A percentile compares a stretch with the other conserved stretches of the same genome.
These are phyloP conservation scores for Hypercompe scribonia DNA, from an alignment of 2,888 invertebrate genomes.

Conservation along the genomic window DNA sequence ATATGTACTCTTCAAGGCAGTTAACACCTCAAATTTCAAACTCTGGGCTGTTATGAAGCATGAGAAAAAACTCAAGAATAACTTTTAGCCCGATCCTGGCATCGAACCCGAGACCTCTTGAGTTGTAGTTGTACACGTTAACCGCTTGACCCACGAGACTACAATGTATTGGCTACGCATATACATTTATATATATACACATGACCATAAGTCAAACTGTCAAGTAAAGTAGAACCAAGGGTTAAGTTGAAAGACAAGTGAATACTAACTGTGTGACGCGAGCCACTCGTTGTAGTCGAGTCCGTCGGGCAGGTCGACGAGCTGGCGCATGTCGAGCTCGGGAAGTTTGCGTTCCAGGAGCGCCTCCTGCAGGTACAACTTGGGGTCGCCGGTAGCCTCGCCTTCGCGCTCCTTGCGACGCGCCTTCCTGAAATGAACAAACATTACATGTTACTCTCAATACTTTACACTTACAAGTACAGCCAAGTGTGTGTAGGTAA, in stretches of 20 bases:
- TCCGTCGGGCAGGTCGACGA: conserved; percentile 97
- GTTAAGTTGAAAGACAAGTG: no score
- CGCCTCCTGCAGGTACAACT: conserved; percentile 97
- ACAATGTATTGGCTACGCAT: no score
- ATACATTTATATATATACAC: no score
- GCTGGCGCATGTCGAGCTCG: conserved; percentile 96
- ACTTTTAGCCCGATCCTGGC: no score
- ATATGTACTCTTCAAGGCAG: no score
- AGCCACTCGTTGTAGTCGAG: conserved; percentile 99
- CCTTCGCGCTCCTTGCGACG: conserved; percentile 98
- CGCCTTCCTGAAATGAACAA: conserved; percentile 93
- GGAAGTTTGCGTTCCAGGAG: conserved; percentile 97
- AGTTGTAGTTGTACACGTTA: no score
- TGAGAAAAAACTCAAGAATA: no score
- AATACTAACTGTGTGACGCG: conserved; percentile 95
- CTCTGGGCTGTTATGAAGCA: no score
- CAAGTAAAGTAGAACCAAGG: not conserved
- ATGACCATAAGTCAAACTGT: not conserved
- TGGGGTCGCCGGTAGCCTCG: conserved; percentile 92
- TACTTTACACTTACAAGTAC: not conserved
- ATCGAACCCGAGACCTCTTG: no score
- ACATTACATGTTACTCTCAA: not conserved
- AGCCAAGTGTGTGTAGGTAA: not conserved
- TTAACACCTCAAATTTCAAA: no score
- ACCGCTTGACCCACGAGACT: no score